Evolutionary conservation across 1,140 invertebrate species (phyloP).

Genomic region (Coenobita brevimanus): DNA sequence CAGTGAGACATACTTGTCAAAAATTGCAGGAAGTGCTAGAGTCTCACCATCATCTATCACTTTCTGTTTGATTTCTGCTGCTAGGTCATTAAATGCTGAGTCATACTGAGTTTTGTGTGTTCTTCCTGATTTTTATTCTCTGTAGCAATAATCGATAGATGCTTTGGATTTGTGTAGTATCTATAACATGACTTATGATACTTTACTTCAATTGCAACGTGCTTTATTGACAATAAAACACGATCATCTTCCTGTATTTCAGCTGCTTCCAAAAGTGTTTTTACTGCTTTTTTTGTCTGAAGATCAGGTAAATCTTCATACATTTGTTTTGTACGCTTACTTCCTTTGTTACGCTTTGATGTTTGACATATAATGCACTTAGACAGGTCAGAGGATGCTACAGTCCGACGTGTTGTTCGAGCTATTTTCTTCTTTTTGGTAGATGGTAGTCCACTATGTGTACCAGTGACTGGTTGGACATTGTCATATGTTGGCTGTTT

Average conservation of each 20-base stretch:
- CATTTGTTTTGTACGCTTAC: no score
- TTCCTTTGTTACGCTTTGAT: no score
- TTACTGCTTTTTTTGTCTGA: neutral
- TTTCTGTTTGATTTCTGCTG: neutral
- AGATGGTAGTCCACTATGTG: no score
- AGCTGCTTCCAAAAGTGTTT: neutral
- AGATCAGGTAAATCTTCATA: no score
- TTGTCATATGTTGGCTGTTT: no score
- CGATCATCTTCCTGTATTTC: neutral
- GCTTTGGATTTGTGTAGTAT: neutral
- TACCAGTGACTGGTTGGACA: neutral
- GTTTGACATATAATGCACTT: no score
- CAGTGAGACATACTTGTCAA: neutral
- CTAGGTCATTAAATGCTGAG: neutral
- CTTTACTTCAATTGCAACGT: neutral
- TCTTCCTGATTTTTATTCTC: neutral
- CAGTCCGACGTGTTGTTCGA: no score
- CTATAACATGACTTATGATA: conserved; percentile 7
- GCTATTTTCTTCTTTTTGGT: no score
- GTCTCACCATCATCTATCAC: neutral
- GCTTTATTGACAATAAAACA: neutral
- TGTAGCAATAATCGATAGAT: neutral
- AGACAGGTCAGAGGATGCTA: no score
- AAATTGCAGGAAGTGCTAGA: neutral
- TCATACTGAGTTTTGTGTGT: no score